Conservation (phyloP, 2,888 invertebrate genomes). For the Acrobasis consociella region DNA sequence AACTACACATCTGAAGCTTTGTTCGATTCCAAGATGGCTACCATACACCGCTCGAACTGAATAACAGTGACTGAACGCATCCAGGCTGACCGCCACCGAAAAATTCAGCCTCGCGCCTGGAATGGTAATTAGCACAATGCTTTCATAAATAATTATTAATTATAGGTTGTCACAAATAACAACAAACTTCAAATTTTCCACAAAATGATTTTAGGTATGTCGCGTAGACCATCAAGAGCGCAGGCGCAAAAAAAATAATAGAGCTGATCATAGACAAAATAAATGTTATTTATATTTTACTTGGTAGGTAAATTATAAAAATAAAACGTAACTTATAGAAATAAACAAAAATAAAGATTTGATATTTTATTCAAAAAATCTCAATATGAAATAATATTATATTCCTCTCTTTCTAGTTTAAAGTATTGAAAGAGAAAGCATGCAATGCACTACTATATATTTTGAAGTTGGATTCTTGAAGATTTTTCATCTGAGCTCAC, state of each 20-base stretch:
- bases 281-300: neutral
- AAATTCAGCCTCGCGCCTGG: conserved; percentile 76
- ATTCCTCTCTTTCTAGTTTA: neutral
- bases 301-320: neutral
- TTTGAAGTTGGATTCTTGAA: too few species aligned
- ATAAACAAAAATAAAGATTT: too few species aligned
- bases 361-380: too few species aligned
- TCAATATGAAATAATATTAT: too few species aligned
- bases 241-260: conserved; percentile 83
- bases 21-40: conserved; percentile 87
- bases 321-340: neutral
- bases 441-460: neutral
- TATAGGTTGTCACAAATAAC: conserved; percentile 79
- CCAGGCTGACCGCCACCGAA: conserved; percentile 74
- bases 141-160: conserved; percentile 80
- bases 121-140: conserved; percentile 76
- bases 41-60: conserved; percentile 82
- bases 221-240: conserved; percentile 81
- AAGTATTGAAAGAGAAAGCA: conserved; percentile 2
- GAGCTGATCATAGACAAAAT: conserved; percentile 72
- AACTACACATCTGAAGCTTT: conserved; percentile 85
- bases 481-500: conserved; percentile 1
- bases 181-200: conserved; percentile 82
- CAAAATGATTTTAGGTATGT: conserved; percentile 80
- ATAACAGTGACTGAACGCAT: conserved; percentile 75